Evolutionary conservation across 2,888 invertebrate genomes (phyloP), one percentile per base, ranked within the genome.

Genomic region (Carabus problematicus): DNA sequence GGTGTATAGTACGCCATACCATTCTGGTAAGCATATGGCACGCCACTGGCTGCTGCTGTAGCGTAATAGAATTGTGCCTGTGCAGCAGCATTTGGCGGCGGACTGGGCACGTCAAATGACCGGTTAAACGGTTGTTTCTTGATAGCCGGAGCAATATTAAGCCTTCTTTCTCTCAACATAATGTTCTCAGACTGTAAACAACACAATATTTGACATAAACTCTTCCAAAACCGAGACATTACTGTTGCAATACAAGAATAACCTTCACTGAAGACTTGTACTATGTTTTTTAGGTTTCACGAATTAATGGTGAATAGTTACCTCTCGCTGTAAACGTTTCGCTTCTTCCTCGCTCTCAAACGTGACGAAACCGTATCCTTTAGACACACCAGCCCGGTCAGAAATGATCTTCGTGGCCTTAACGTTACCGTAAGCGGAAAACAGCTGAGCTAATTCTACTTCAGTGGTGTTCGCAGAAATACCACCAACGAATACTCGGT

Each of bases 401-500:
- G 93, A 92, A 73, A 98, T 97, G 74, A 98, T 97, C 84, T 98
- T 95, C 62, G 95, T 95, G 56, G 94, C 93, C 75, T 92, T 95
- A 43, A 94, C 94, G 63, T 93, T 91, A 63, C 96, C 95, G 77
- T 93, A 94, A 60, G 91, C 88, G 72, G 95, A 94, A 82, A 98
- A 98, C 73, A 97, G 90, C 80, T 93, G 91, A 83, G 93, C 91
- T 73, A 98, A 84, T 79, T 97, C 97, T 64, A 91, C 90, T 83
- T 97, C 97, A 59, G 95, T 95, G 55, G 97, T 97, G 78, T 92
- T 94, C 76, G 94, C 89, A 68, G 96, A 93, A 77, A 98, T 97
- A 19, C 97, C 98, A 70, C 98, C 97, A 62, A 98, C 97, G 82
- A 98, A 98, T 77, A 98, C 94, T 76, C 97, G 86, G 82, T 97